Conservation (phyloP, 2,888 invertebrate genomes). For the Leptothorax acervorum region DNA sequence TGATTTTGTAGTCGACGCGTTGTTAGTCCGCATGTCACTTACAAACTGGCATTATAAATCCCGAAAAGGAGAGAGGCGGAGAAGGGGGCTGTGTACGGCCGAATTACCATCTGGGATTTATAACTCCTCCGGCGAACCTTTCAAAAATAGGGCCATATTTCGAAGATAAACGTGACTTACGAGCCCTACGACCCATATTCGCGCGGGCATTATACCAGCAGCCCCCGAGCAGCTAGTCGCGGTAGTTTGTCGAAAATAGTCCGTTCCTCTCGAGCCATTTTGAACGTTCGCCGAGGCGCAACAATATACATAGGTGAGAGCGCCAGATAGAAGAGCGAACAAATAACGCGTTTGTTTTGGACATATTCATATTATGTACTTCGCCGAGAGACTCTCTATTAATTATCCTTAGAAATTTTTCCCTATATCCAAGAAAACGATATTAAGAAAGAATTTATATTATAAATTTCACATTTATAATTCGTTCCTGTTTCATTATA, state of each 20-base stretch:
- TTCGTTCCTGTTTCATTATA: background rate
- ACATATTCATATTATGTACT: background rate
- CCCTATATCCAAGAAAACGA: background rate
- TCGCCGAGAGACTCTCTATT: background rate
- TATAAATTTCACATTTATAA: background rate
- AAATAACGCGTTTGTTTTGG: background rate
- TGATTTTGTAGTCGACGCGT: slow-evolving; percentile 50
- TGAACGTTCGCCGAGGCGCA: slow-evolving; percentile 34
- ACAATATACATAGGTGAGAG: slow-evolving; percentile 15
- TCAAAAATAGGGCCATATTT: slow-evolving; percentile 77
- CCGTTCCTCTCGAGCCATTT: slow-evolving; percentile 30
- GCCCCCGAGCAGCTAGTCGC: slow-evolving; percentile 24
- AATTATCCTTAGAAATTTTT: background rate
- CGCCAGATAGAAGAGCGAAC: background rate
- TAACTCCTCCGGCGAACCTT: slow-evolving; percentile 69
- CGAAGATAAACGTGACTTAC: slow-evolving; percentile 75
- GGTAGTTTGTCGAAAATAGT: slow-evolving; percentile 59
- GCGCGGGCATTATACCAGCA: slow-evolving; percentile 50
- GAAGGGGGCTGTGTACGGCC: slow-evolving; percentile 50
- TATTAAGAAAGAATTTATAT: background rate
- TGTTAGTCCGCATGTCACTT: slow-evolving; percentile 65
- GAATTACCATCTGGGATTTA: slow-evolving; percentile 76
- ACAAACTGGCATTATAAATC: slow-evolving; percentile 75
- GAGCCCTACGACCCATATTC: slow-evolving; percentile 72
- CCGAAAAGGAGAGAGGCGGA: slow-evolving; percentile 36